Evolutionary conservation across 2,888 invertebrate species (phyloP), one percentile per base, ranked within the genome.

Genomic region (Phrixothrix hirtus): DNA sequence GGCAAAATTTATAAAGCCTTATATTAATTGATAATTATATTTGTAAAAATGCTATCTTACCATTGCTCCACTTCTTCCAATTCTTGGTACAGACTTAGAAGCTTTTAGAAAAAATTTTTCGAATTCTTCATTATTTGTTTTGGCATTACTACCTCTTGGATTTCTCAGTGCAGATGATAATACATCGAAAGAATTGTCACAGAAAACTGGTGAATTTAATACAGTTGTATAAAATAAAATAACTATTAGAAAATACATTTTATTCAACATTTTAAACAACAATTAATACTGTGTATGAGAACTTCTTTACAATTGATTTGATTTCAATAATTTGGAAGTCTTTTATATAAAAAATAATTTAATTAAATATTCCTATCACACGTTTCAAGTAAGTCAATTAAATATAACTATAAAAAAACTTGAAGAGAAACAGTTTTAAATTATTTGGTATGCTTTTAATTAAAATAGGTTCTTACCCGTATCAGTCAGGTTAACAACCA

Each of bases 31-130:
- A n/a, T n/a, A n/a, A n/a, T n/a, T n/a, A n/a, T 17, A 30, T 25
- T 14, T 27, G 7, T 42, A 27, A 15, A 11, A 17, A 21, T 15
- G 3, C 9, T 13, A 25, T 27, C 48, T 32, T 53, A 58, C 58
- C 17, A 34, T 10, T 26, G 46, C 53, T 10, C 74, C 73, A 42
- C 75, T 61, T 47, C 78, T 64, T 15, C 78, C 78, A 55, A 78
- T 77, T 48, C 78, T 66, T 0, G 78, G 78, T 1, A 78, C 77
- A 0, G 76, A 76, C 60, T 78, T 78, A 2, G 77, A 76, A 4
- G 77, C 77, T 63, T 78, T 78, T 54, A 78, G 61, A 60, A 78
- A 78, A 62, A 78, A 78, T 55, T 77, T 76, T 51, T 77, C 77
- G 58, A 75, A 76, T 49, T 76, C 74, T 11, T 74, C 73, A 21